Evolutionary conservation across 2,113 vertebrate species (phyloP), one percentile per base, ranked within the genome.

Genomic region (Platycercus adscitus): DNA sequence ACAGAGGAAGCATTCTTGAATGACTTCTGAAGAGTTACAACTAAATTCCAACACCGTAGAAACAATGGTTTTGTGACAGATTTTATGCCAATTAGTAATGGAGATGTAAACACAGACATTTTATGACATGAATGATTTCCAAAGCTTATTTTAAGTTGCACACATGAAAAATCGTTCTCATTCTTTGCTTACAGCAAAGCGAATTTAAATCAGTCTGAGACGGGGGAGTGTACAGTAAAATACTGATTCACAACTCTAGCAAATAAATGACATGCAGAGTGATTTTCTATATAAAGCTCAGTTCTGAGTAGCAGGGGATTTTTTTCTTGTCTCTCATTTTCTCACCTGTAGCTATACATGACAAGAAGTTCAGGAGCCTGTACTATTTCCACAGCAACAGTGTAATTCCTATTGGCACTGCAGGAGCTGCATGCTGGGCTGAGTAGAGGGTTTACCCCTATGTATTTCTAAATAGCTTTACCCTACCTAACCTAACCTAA

Each of bases 401-500:
- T 1, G 1, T 25, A 25, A 50, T 33, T 61, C 3, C 1, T 76
- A 33, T 9, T 66, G 63, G 39, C 28, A 11, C 13, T 0, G 1
- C 20, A 53, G 63, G 31, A 92, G 37, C 26, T 47, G 9, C 14
- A 9, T 2, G 11, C 39, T 60, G 46, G 41, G 28, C 39, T 88
- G 37, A 81, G 56, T 9, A 75, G 68, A 65, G 35, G 19, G 35
- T 6, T 71, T 66, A 37, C 24, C 10, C 35, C 18, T 20, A 3
- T 21, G 39, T n/a, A 33, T 70, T 92, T 90, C 68, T 29, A 66
- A 24, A 50, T 28, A 66, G 24, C 28, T 72, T 65, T 55, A 13
- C 61, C 46, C 64, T 63, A 17, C 24, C 17, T 13, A n/a, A 63
- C 18, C 10, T 29, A 44, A 21, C 24, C 15, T 43, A 43, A 43